phyloP scores from a whole-genome alignment of 2,797 vertebrate species.

The Cuniculus paca region DNA sequence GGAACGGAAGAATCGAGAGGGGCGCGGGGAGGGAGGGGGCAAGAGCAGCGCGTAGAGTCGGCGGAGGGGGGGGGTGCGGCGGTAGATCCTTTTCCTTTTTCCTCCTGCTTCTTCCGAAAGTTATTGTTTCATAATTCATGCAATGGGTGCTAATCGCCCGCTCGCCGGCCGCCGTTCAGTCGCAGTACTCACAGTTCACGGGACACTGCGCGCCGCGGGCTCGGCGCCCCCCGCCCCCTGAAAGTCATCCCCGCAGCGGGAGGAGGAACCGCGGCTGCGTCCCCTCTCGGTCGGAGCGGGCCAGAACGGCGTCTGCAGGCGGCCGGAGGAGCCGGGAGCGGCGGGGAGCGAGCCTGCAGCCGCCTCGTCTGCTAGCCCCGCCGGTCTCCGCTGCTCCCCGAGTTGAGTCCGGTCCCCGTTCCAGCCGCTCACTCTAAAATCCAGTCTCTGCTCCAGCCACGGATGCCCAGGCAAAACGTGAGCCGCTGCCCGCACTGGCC shows the following conservation, averaged over 20 bases:
- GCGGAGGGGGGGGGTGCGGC: neutral
- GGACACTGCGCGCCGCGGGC: slow-evolving; percentile 86
- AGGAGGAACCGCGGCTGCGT: slow-evolving; percentile 27
- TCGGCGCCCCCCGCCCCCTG: slow-evolving; percentile 32
- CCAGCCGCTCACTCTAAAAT: slow-evolving; percentile 81
- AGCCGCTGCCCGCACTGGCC: slow-evolving; percentile 84
- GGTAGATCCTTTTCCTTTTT: slow-evolving; percentile 52
- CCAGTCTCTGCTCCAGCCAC: slow-evolving; percentile 79
- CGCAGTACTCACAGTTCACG: slow-evolving; percentile 88
- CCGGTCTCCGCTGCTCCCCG: slow-evolving; percentile 79
- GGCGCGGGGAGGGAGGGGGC: slow-evolving; percentile 67
- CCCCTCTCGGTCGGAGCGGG: slow-evolving; percentile 53
- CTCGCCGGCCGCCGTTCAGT: slow-evolving; percentile 81
- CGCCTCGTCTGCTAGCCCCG: slow-evolving; percentile 63
- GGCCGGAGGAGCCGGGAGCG: slow-evolving; percentile 80
- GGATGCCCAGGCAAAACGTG: slow-evolving; percentile 74
- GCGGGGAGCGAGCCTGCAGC: slow-evolving; percentile 68
- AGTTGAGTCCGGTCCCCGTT: slow-evolving; percentile 86
- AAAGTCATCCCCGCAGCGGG: slow-evolving; percentile 75
- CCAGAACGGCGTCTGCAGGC: slow-evolving; percentile 84
- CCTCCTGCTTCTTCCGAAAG: slow-evolving; percentile 84
- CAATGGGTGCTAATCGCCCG: slow-evolving; percentile 82
- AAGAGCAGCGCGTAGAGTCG: slow-evolving; percentile 54
- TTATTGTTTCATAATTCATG: slow-evolving; percentile 87
- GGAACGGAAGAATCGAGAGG: slow-evolving; percentile 41